Percentiles rank a stretch among this genome's conserved stretches.
phyloP scores from a whole-genome alignment of 2,113 vertebrate genomes.

The Henicopernis longicauda region DNA sequence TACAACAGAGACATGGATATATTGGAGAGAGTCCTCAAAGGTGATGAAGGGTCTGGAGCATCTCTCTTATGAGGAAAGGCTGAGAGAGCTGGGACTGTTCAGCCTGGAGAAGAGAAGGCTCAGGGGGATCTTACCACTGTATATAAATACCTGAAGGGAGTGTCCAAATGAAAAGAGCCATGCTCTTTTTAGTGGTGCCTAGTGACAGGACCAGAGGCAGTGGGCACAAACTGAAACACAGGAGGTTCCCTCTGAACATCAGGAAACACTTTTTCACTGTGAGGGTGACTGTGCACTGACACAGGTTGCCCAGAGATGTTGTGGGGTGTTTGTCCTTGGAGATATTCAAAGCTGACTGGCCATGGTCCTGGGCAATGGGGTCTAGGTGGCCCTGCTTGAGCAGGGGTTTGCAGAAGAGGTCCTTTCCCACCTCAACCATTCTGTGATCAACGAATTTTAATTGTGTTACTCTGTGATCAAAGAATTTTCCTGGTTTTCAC shows the following conservation, averaged over 20 bases:
- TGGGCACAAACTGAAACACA: not conserved
- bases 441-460: not conserved
- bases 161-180: not conserved
- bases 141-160: not conserved
- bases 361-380: not conserved
- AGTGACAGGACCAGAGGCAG: not conserved
- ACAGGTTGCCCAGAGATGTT: not conserved
- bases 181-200: not conserved
- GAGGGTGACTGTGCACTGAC: not conserved
- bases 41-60: not conserved
- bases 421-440: not conserved
- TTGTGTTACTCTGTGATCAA: not conserved
- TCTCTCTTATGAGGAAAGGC: not conserved
- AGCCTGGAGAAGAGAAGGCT: not conserved
- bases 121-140: not conserved
- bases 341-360: accelerated
- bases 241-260: not conserved
- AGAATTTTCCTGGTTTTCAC: not conserved
- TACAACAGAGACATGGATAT: not conserved
- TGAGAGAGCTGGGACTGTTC: not conserved
- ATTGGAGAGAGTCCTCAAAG: not conserved
- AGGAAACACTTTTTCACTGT: not conserved
- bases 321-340: not conserved
- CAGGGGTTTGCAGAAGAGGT: not conserved
- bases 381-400: not conserved